Evolutionary conservation across 2,888 invertebrate genomes (phyloP).

Genomic region (Matsumyia berberina): DNA sequence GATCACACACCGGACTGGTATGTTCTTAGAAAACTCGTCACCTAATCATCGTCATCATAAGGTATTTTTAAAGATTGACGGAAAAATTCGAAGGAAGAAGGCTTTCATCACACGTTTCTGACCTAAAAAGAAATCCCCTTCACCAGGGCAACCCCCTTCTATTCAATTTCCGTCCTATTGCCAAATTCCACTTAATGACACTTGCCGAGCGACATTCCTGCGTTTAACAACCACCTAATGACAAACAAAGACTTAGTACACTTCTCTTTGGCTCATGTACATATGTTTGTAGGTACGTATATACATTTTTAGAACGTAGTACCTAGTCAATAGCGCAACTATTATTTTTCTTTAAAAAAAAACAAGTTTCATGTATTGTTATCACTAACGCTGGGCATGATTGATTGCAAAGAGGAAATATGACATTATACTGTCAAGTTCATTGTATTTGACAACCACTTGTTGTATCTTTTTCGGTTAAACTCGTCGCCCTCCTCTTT

Average conservation of each 20-base stretch:
- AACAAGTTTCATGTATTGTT: slow-evolving; percentile 41
- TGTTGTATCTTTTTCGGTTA: slow-evolving; percentile 6
- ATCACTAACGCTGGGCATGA: slow-evolving; percentile 31
- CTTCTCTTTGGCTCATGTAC: slow-evolving; percentile 13
- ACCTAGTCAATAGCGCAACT: neutral
- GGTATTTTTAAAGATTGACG: too few species aligned
- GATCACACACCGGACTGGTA: too few species aligned
- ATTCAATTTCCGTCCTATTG: slow-evolving; percentile 12
- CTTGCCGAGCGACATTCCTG: slow-evolving; percentile 9
- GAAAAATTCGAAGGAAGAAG: too few species aligned
- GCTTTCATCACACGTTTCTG: neutral
- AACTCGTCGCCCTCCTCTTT: too few species aligned
- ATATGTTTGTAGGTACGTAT: too few species aligned
- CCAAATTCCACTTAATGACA: slow-evolving; percentile 13
- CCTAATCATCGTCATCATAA: too few species aligned
- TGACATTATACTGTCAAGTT: slow-evolving; percentile 52
- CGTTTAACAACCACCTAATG: neutral
- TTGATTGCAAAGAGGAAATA: slow-evolving; percentile 39
- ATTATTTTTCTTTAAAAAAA: neutral
- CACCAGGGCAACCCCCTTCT: neutral
- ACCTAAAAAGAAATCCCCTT: neutral
- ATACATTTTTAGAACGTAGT: too few species aligned
- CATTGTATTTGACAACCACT: slow-evolving; percentile 42
- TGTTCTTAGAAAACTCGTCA: too few species aligned
- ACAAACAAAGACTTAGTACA: neutral